A percentile compares a stretch with the other conserved stretches of the same genome.
Evolutionary conservation across 1,140 invertebrate genomes (phyloP).

Genomic region (Saccostrea cuccullata): DNA sequence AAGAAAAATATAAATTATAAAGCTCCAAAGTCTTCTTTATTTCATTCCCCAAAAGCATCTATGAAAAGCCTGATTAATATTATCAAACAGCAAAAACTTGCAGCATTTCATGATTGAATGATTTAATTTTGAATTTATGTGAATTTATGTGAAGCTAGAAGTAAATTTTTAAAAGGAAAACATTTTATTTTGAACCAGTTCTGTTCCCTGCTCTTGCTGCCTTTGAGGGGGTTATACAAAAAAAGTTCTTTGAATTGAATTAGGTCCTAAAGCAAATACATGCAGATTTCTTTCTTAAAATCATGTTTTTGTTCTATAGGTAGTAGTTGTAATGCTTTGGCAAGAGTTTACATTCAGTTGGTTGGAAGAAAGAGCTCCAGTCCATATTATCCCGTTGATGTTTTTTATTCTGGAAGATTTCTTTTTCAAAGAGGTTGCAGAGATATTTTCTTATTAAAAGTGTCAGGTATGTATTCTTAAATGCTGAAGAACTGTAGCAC

Average conservation of each 20-base stretch:
- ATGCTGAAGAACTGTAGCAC: no score
- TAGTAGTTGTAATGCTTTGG: not conserved
- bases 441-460: conserved; percentile 10
- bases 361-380: not conserved
- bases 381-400: not conserved
- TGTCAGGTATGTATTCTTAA: not conserved
- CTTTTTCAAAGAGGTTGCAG: conserved; percentile 19
- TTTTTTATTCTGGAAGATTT: not conserved
- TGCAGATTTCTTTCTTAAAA: not conserved
- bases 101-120: not conserved
- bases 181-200: no score
- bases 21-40: not conserved
- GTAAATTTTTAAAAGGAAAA: not conserved
- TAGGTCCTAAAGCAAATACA: not conserved
- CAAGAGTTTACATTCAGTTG: conserved; percentile 8
- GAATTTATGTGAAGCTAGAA: not conserved
- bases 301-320: not conserved
- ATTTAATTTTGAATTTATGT: not conserved
- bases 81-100: no score
- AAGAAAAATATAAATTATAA: not conserved
- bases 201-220: no score
- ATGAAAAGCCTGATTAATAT: no score
- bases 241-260: no score
- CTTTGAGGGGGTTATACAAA: no score
- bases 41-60: no score